Base-by-base conservation (phyloP, 2,888 invertebrate genomes). In the Lithophane semibrunnea region DNA sequence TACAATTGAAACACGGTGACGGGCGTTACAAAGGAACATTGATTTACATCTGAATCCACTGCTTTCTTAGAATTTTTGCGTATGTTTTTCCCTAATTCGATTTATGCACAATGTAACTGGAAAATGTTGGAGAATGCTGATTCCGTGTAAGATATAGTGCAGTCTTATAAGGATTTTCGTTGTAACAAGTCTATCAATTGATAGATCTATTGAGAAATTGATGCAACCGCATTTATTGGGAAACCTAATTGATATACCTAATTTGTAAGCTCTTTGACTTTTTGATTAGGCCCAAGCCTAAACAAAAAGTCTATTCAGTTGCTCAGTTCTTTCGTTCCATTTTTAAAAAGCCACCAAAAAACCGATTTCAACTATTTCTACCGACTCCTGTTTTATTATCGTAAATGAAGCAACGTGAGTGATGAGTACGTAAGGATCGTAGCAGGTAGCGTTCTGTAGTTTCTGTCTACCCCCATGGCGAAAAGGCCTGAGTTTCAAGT, bases 1-100 rank as follows among this genome's bases (percentile, higher is more conserved):
- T 86, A 86, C 87, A 86, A 89, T 89, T 86, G 86, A 75, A 88
- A 84, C 75, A 83, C 72, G 79, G 79, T 84, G 82, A 79, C 80
- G 77, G 83, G 79, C 68, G 67, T 79, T 84, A 89, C 91, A 90
- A 89, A 89, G 86, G 82, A 80, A 85, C 82, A 85, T 90, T 88
- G 90, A 90, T 91, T 91, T 90, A 88, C 86, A 89, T 88, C 84
- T 89, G 85, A 85, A 84, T 80, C 60, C 73, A 37, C 12, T 65
- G 67, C 74, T 75, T 89, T 87, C 88, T 80, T 75, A 77, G 89
- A 88, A 89, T 82, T 76, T 81, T 82, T 69, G 76, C 82, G 71
- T 83, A 18, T 82, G 82, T 80, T 87, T 74, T 80, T 82, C 44
- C 65, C 56, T 67, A 69, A 79, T 79, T 78, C 70, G 63, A 70